A percentile compares a stretch with the other conserved stretches of the same genome.
Evolutionary conservation across 2,888 invertebrate species (phyloP).

Genomic region (Eudemis profundana): DNA sequence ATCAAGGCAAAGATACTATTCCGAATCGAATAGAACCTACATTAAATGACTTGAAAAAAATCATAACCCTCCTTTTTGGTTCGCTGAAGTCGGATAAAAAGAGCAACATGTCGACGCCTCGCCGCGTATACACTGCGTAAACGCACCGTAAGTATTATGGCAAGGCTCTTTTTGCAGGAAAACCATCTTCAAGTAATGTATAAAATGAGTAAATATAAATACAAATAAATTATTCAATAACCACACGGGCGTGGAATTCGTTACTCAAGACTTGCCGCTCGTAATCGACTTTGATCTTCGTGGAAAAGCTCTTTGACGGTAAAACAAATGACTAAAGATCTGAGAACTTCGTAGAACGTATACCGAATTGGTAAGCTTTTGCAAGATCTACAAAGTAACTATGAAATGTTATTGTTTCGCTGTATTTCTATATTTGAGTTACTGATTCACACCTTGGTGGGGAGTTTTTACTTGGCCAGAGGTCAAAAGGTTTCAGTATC

Average conservation of each 20-base stretch:
- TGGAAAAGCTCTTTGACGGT: constrained; percentile 33
- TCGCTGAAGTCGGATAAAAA: no score
- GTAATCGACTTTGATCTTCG: constrained; percentile 34
- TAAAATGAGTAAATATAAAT: neutral
- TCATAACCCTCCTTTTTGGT: no score
- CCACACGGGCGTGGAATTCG: constrained; percentile 17
- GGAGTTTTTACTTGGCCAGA: no score
- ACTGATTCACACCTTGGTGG: no score
- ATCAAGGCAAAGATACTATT: no score
- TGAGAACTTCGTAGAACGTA: constrained; percentile 28
- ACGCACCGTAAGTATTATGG: no score
- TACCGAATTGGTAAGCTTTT: constrained; percentile 8
- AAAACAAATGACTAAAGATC: constrained; percentile 35
- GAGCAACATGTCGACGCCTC: no score
- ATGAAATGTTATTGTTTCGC: constrained; percentile 5
- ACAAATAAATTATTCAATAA: constrained; percentile 3
- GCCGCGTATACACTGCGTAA: no score
- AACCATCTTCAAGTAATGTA: neutral
- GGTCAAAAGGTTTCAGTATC: no score
- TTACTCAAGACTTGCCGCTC: constrained; percentile 10
- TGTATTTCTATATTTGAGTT: neutral
- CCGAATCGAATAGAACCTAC: no score
- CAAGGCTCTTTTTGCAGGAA: no score
- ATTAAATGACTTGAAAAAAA: no score
- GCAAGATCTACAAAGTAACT: constrained; percentile 5